Evolutionary conservation across 2,797 vertebrate species (phyloP), one percentile per base, ranked within the genome.

Genomic region (Acipenser oxyrinchus): DNA sequence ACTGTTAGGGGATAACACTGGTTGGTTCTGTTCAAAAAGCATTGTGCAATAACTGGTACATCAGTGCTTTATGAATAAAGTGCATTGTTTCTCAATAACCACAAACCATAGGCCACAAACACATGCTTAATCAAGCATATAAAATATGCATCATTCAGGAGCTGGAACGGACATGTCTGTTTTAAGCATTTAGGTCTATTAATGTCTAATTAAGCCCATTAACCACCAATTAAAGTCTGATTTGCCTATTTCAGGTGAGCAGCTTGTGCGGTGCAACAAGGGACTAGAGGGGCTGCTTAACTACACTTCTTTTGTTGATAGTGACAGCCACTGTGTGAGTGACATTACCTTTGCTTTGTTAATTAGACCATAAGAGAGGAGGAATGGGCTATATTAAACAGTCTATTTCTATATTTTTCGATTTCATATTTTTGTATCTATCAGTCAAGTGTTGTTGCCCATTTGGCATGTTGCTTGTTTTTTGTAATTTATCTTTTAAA

Each of bases 181-280:
- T 68, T 55, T 67, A 68, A 51, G 63, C 63, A n/a, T 52, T 15
- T 51, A 64, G 63, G 64, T 65, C 18, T 49, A 62, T 68, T 89
- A 90, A 88, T 83, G 80, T 87, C 83, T 86, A 90, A 90, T 91
- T 91, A 91, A 77, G 81, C 84, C 87, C 87, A 90, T 91, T 91
- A 90, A 83, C 82, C 76, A 83, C 86, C 90, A 86, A 89, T 91
- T 89, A 89, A 81, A 79, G 82, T 63, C 77, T 80, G 50, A 64
- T 68, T 82, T 77, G 87, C 87, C 87, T 79, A 62, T 63, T 63
- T 75, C 73, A 78, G 70, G 73, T 70, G 73, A 81, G 81, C 53
- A 58, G 74, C 70, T 70, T 73, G 72, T 71, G 72, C 64, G 66
- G 51, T 10, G 63, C 57, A 11, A 63, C 67, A 72, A 72, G 74